Base-by-base conservation (phyloP, 2,797 vertebrate species). In the Cyprinodon diabolis region DNA sequence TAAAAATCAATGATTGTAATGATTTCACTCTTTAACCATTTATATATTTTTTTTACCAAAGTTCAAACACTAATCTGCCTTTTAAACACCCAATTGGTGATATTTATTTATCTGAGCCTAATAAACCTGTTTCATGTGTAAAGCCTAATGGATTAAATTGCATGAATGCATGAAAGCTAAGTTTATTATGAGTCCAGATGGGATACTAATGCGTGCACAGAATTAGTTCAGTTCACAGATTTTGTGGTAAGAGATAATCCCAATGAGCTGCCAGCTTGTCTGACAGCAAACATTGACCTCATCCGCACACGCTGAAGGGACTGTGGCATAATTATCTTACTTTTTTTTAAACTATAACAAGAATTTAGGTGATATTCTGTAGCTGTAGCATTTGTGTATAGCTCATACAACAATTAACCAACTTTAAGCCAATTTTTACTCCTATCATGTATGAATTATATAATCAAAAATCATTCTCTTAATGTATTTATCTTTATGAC, bases 181-280 rank as follows among this genome's bases (percentile, higher is more conserved):
- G 79, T 83, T 69, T 68, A 57, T 70, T 69, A 75, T 14, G 71
- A 75, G 79, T 51, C 75, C 81, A 79, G 77, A 78, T 78, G 75
- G 76, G 80, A 78, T 76, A 70, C 68, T 49, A 47, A 78, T 79
- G 73, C 74, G n/a, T 54, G 73, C 68, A 77, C 63, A 75, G 35
- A 56, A 69, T 76, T 58, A 51, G 66, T 74, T 81, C 54, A 52
- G 52, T 74, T 67, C 69, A 76, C 68, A 75, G 72, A 76, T 77
- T 66, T 60, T 73, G 77, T 51, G 65, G 74, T 79, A 21, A 51
- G 77, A 78, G 68, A 69, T 79, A 84, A 84, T 87, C 78, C 79
- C 66, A 67, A 17, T 40, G 68, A 84, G 77, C 80, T 70, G 78
- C 71, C 75, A 82, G 77, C 73, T 74, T 79, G 69, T 71, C 77